phyloP scores from a whole-genome alignment of 92 coral and sea anemone species.

The Pocillopora meandrina region DNA sequence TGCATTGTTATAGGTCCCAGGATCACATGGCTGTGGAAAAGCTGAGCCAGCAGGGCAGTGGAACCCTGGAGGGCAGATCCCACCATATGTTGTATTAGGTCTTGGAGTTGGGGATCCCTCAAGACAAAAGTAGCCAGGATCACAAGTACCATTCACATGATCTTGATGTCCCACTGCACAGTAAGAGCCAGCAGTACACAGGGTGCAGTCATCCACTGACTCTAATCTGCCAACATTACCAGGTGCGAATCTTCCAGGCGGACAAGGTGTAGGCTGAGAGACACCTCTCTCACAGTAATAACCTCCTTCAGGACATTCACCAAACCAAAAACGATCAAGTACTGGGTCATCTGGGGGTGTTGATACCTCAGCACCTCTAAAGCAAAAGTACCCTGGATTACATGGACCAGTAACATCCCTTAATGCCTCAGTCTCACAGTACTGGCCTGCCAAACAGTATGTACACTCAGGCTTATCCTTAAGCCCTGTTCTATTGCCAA shows the following conservation, averaged over 20 bases:
- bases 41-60: slow-evolving; percentile 78
- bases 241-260: slow-evolving; percentile 86
- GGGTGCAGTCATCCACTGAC: slow-evolving; percentile 72
- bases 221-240: slow-evolving; percentile 55
- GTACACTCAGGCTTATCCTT: slow-evolving; percentile 63
- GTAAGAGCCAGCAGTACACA: slow-evolving; percentile 80
- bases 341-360: slow-evolving; percentile 64
- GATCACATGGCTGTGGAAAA: slow-evolving; percentile 78
- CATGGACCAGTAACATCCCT: slow-evolving; percentile 75
- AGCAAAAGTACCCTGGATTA: slow-evolving; percentile 85
- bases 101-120: slow-evolving; percentile 79
- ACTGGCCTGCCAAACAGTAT: slow-evolving; percentile 80
- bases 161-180: slow-evolving; percentile 85
- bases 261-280: slow-evolving; percentile 66
- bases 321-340: slow-evolving; percentile 60
- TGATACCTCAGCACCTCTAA: slow-evolving; percentile 54
- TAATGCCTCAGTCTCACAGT: slow-evolving; percentile 69
- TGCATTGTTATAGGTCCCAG: slow-evolving; percentile 86
- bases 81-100: slow-evolving; percentile 83
- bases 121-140: slow-evolving; percentile 82
- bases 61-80: slow-evolving; percentile 83
- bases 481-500: slow-evolving; percentile 77
- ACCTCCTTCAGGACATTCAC: slow-evolving; percentile 92
- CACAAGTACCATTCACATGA: slow-evolving; percentile 64
- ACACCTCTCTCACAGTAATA: slow-evolving; percentile 79